A percentile compares a stretch with the other conserved stretches of the same genome.
phyloP scores from a whole-genome alignment of 53 echinoderm and acorn worm genomes.

The Holothuria leucospilota region DNA sequence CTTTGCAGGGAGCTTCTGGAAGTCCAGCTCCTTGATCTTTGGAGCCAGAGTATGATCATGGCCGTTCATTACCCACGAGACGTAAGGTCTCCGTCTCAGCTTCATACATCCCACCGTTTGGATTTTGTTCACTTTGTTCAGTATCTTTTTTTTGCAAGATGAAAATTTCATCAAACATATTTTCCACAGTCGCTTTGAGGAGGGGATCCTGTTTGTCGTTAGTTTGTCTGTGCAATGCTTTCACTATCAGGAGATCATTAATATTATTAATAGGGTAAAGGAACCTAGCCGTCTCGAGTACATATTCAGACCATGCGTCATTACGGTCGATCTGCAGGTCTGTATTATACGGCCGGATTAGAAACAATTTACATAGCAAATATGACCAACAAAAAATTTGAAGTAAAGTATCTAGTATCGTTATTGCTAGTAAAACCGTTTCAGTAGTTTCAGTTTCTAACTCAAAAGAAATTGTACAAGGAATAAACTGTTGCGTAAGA shows the following conservation, averaged over 20 bases:
- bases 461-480: background rate
- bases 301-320: no score
- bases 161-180: slow-evolving; percentile 7
- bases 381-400: background rate
- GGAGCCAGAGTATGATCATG: no score
- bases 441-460: background rate
- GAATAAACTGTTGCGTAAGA: background rate
- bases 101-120: no score
- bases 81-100: no score
- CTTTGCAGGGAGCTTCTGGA: no score
- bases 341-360: background rate
- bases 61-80: no score
- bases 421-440: background rate
- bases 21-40: no score
- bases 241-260: background rate
- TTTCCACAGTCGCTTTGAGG: slow-evolving; percentile 10
- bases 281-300: background rate
- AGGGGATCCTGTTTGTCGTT: slow-evolving; percentile 2
- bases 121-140: no score
- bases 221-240: background rate
- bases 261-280: background rate
- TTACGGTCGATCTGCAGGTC: background rate
- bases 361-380: background rate
- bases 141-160: no score
- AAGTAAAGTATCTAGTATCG: background rate